Evolutionary conservation across 2,113 vertebrate species (phyloP).

Genomic region (Condylura cristata): DNA sequence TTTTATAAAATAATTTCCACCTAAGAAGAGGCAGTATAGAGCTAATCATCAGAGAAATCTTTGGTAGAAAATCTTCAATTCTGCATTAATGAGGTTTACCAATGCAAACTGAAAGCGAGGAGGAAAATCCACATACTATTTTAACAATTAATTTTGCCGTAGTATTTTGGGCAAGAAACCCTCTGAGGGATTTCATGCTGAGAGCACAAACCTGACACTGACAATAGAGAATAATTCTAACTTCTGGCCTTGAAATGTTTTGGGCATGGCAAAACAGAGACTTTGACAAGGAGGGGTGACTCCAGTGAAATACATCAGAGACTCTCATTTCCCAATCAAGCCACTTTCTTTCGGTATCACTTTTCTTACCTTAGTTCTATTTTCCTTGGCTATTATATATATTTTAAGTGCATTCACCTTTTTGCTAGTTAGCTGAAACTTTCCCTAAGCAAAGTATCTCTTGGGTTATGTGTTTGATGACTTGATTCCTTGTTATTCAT

Average conservation of each 20-base stretch:
- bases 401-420: not conserved
- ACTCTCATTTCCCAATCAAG: accelerated
- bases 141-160: not conserved
- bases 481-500: not conserved
- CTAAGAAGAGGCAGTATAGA: not conserved
- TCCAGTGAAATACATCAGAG: not conserved
- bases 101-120: not conserved
- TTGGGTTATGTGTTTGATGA: not conserved
- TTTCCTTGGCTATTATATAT: not conserved
- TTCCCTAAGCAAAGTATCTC: not conserved
- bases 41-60: not conserved
- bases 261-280: not conserved
- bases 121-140: not conserved
- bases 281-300: not conserved
- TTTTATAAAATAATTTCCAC: not conserved
- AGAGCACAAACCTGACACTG: not conserved
- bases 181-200: not conserved
- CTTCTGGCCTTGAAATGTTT: not conserved
- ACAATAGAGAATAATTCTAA: not conserved
- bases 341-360: not conserved
- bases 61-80: not conserved
- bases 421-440: not conserved
- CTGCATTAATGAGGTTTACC: not conserved
- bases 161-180: not conserved
- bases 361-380: not conserved